Evolutionary conservation across 2,113 vertebrate species (phyloP), one percentile per base, ranked within the genome.

Genomic region (Phalacrocorax carbo): DNA sequence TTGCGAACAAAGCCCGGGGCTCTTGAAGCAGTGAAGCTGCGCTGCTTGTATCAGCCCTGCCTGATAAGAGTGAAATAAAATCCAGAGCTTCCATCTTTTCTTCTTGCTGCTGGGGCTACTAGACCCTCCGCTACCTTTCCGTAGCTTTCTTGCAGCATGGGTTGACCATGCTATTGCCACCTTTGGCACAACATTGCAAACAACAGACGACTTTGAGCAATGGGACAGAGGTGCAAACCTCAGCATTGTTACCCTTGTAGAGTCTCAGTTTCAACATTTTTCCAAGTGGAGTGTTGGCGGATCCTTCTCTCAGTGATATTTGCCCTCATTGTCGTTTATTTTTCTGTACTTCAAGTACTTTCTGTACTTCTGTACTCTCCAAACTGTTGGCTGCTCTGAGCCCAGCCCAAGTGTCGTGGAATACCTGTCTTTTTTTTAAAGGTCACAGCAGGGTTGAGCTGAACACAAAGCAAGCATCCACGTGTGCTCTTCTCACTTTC

Each of bases 1-100:
- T 75, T 93, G 91, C 1, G 64, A 95, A 92, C 88, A 86, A 93
- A 96, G 95, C 96, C 95, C 55, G 68, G 95, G 96, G 93, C 94
- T 91, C 94, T 94, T 81, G 69, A 95, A 95, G 83, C 88, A 88
- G 30, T 6, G 79, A 80, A 90, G 71, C 92, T 93, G 79, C 0
- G 4, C 93, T 70, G 72, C 88, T 94, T 26, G 15, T 80, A 78
- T 68, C 88, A 88, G 55, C 71, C 49, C 55, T 94, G 86, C 38
- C 86, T 91, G 95, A 75, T 83, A 89, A 93, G 88, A 95, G 12
- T 1, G 2, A 75, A 88, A 51, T 49, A 66, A 81, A 92, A 23
- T 66, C 89, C 69, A 10, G 10, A 91, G 42, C 83, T 83, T 76
- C 51, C 23, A 75, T 51, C 72, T 92, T 89, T 78, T 81, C 76